These are phyloP conservation scores for Tuta absoluta DNA, from an alignment of 2,888 invertebrate genomes.

Conservation along the genomic window DNA sequence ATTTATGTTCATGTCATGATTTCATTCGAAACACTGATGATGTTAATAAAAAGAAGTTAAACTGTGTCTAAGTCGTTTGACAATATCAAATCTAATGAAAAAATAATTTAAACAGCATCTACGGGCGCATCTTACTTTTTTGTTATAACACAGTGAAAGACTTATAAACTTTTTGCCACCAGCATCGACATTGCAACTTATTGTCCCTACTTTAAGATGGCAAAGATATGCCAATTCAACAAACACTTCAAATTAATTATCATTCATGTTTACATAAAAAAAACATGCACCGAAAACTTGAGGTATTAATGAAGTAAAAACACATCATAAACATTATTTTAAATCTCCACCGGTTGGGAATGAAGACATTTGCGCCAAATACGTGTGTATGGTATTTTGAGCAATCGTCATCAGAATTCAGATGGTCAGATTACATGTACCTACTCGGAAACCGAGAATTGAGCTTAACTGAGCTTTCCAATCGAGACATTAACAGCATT, in stretches of 20 bases:
- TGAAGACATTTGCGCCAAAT: conserved; percentile 78
- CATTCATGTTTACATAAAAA: background rate
- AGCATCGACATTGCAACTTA: background rate
- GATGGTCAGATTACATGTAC: conserved; percentile 70
- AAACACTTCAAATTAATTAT: background rate
- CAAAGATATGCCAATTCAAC: background rate
- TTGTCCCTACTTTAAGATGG: background rate
- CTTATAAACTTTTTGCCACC: background rate
- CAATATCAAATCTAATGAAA: too few relatives aligned
- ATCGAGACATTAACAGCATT: conserved; percentile 66
- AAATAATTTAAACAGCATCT: too few relatives aligned
- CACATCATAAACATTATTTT: conserved; percentile 59
- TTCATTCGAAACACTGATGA: too few relatives aligned
- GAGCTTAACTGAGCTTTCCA: conserved; percentile 46
- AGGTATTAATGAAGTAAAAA: conserved; percentile 50
- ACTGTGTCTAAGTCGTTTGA: too few relatives aligned
- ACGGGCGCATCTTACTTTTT: too few relatives aligned
- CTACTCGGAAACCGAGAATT: conserved; percentile 69
- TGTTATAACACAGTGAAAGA: too few relatives aligned
- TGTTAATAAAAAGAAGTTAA: background rate
- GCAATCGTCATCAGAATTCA: conserved; percentile 72
- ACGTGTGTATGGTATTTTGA: conserved; percentile 52
- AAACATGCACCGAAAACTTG: conserved; percentile 3
- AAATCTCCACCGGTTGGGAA: conserved; percentile 48
- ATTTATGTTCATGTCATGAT: too few relatives aligned